Base-by-base conservation (phyloP, 2,113 vertebrate genomes). In the Seriola rivoliana region DNA sequence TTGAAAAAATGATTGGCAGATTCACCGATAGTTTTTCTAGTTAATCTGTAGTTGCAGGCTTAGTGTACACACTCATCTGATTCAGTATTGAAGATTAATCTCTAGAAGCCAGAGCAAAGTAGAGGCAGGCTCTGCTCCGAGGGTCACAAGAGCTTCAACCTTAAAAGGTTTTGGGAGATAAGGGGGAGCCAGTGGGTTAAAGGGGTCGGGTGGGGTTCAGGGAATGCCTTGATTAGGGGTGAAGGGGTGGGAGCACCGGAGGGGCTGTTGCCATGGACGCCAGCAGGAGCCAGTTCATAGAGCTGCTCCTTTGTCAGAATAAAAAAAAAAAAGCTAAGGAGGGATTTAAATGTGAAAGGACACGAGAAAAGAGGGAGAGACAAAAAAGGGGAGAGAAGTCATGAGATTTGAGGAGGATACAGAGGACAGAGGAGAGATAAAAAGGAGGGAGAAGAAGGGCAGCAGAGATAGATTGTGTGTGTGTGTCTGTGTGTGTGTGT, bases 321-420 rank as follows among this genome's bases (percentile, higher is more conserved):
- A 82, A 82, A 81, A 74, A 68, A 74, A 36, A 36, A 36, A 90
- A 90, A 91, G 85, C 86, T 55, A 50, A 84, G 52, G 57, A 68
- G 66, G 88, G 85, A 95, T 94, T 93, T 92, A 85, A 95, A 94
- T 95, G 84, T 92, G 90, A 94, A 95, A 93, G 80, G 90, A 91
- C 85, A 88, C 87, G 68, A 85, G 88, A 91, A 86, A 88, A 82
- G 82, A 86, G 48, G 75, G 36, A 85, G 67, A 87, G 57, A 83
- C 65, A 88, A 87, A 84, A 90, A 71, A 77, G 60, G 60, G 80
- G 74, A 69, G 75, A 81, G 80, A 92, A 88, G 82, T 87, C 85
- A 72, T 82, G 73, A 87, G 90, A 93, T 92, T 83, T 84, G 85
- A 84, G 75, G 58, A 89, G 86, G 84, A 89, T 85, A 57, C 69